Base-by-base conservation (phyloP, 1,140 invertebrate genomes). In the Neodiprion lecontei region DNA sequence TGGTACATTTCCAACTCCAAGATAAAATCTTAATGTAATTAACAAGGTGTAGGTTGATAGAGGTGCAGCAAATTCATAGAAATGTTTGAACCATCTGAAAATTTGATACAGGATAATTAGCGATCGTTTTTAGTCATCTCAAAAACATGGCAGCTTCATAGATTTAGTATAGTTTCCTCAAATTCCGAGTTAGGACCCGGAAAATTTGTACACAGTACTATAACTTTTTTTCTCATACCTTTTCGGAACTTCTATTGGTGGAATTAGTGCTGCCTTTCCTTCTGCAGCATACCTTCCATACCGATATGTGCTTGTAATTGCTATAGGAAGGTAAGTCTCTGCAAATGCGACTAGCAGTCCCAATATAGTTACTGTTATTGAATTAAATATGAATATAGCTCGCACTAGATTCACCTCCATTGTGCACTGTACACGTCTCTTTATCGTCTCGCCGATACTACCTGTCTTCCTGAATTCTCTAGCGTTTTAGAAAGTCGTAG, bases 201-300 rank as follows among this genome's bases (percentile, higher is more conserved):
- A 21, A 21, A 21, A 21, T 21, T 21, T 21, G 17, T 67, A 69
- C 66, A 17, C 23, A 8, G 70, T 61, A 78, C 70, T 21, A 48
- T 10, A n/a, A 21, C 17, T 40, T 40, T 40, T 40, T 40, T 40
- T 40, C 10, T 21, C 72, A 85, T 75, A 89, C 73, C 91, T 89
- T 86, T 95, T 95, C 0, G 94, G 93, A 68, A 95, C 88, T 87
- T 95, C 92, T 48, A 91, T 77, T 72, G 85, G 80, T 66, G 85
- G 85, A 11, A 92, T 77, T 61, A 91, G 79, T 23, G 86, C 83
- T 50, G 91, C 87, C 70, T 88, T 79, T 0, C 87, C 88, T 77
- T 89, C 89, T 76, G 90, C 89, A 1, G 90, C 87, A 82, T 92
- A 93, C 85, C 94, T 94, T 12, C 94, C 94, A 82, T 94, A 94